Evolutionary conservation across 1,140 invertebrate genomes (phyloP), one percentile per base, ranked within the genome.

Genomic region (Pseudomyrmex flavicornis): DNA sequence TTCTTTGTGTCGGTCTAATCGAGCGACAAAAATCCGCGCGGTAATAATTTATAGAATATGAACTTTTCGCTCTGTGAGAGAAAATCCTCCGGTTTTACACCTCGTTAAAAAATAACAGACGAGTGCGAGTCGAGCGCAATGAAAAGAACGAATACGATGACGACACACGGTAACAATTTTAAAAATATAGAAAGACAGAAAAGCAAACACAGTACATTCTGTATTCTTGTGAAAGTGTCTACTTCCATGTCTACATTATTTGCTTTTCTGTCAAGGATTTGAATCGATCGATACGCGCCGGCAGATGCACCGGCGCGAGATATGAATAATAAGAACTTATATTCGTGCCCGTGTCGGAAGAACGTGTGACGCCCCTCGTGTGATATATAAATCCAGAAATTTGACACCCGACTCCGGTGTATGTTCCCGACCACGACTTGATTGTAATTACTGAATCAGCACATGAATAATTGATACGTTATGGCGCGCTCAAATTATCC

Each of bases 391-490:
- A 35, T n/a, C 17, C 22, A 68, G 69, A 44, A 72, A 22, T 13
- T 9, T 13, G 15, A 50, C 59, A 52, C n/a, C n/a, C 7, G 12
- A 35, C 35, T 7, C 35, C 35, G 35, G 35, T 5, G 1, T 7
- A 3, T 13, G 0, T 69, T 69, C 17, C 17, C 58, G 26, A 26
- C 26, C 26, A 26, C 26, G 26, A 35, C 35, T 35, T 7, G 35
- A 35, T 35, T 35, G 7, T 35, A 35, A 35, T 35, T 35, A 35
- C 35, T 35, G 35, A 35, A 63, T 44, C 20, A 56, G 44, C 17
- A 50, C 20, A 22, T 35, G 35, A 35, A 35, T 35, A 80, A 74
- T 74, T 61, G 50, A 62, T 15, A 12, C 44, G 58, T 61, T 74
- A 22, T 20, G 44, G 12, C 44, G 13, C 8, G 3, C 0, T 44